A percentile compares a stretch with the other conserved stretches of the same genome.
Evolutionary conservation across 2,888 invertebrate genomes (phyloP).

Genomic region (Aproaerema taeniolella): DNA sequence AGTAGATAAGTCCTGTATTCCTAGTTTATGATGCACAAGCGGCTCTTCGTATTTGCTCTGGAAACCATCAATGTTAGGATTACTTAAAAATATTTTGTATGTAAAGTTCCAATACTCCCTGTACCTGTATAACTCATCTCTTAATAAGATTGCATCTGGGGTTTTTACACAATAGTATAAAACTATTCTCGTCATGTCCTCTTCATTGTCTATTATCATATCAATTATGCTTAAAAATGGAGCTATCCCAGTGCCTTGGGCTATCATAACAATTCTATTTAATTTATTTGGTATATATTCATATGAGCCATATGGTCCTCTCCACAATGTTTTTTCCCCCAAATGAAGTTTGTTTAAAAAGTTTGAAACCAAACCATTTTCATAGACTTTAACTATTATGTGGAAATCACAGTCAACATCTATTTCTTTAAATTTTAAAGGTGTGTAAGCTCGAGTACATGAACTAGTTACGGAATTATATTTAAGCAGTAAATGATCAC

Average conservation of each 20-base stretch:
- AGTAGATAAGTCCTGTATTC: slow-evolving; percentile 39
- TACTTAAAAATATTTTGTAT: slow-evolving; percentile 78
- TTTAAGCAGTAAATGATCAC: slow-evolving; percentile 60
- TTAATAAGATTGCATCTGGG: slow-evolving; percentile 77
- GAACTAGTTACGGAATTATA: slow-evolving; percentile 26
- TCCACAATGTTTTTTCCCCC: slow-evolving; percentile 78
- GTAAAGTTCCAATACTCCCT: slow-evolving; percentile 85
- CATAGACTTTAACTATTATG: slow-evolving; percentile 79
- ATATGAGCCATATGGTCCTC: slow-evolving; percentile 85
- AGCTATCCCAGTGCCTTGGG: slow-evolving; percentile 87
- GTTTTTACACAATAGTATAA: slow-evolving; percentile 80
- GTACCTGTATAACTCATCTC: slow-evolving; percentile 77
- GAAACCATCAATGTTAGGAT: slow-evolving; percentile 15
- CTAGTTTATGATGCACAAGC: slow-evolving; percentile 51
- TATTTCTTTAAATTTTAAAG: slow-evolving; percentile 33
- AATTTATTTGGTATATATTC: slow-evolving; percentile 54
- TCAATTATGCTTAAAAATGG: slow-evolving; percentile 81
- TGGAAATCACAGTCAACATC: slow-evolving; percentile 62
- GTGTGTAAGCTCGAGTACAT: slow-evolving; percentile 60
- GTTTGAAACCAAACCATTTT: slow-evolving; percentile 76
- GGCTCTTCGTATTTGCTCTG: slow-evolving; percentile 72
- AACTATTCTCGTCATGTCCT: slow-evolving; percentile 80
- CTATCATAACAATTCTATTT: slow-evolving; percentile 59
- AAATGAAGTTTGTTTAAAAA: slow-evolving; percentile 61
- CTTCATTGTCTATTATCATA: slow-evolving; percentile 79